Evolutionary conservation across 2,888 invertebrate species (phyloP).

Genomic region (Mesoligia furuncula): DNA sequence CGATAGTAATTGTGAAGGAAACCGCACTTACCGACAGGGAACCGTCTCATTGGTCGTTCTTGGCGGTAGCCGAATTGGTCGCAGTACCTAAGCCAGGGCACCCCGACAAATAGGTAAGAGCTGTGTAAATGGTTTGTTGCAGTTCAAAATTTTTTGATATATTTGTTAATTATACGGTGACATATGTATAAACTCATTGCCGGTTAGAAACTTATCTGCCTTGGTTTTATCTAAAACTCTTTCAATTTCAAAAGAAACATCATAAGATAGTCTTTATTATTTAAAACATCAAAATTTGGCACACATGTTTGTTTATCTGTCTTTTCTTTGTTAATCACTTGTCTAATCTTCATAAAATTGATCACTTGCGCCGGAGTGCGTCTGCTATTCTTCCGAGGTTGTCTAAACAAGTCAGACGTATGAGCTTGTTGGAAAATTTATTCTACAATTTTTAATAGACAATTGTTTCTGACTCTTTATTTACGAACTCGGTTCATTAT

Average conservation of each 20-base stretch:
- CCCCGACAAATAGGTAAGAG: too few relatives aligned
- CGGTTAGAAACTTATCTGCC: neutral
- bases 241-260: conserved; percentile 3
- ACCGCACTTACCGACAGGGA: too few relatives aligned
- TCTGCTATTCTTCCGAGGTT: conserved; percentile 37
- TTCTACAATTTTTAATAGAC: neutral
- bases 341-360: conserved; percentile 24
- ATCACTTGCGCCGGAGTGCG: conserved; percentile 41
- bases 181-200: neutral
- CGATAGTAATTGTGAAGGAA: too few relatives aligned
- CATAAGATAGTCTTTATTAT: neutral
- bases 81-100: too few relatives aligned
- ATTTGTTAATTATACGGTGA: too few relatives aligned
- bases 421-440: conserved; percentile 23
- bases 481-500: neutral
- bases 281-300: conserved; percentile 13
- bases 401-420: conserved; percentile 47
- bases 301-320: conserved; percentile 13
- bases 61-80: too few relatives aligned
- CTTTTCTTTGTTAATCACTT: conserved; percentile 35
- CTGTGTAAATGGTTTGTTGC: too few relatives aligned
- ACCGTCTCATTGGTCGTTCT: too few relatives aligned
- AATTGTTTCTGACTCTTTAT: conserved; percentile 5
- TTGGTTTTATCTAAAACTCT: neutral
- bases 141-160: too few relatives aligned